Conservation (phyloP, 2,113 vertebrate genomes). For the Coreoperca whiteheadi region DNA sequence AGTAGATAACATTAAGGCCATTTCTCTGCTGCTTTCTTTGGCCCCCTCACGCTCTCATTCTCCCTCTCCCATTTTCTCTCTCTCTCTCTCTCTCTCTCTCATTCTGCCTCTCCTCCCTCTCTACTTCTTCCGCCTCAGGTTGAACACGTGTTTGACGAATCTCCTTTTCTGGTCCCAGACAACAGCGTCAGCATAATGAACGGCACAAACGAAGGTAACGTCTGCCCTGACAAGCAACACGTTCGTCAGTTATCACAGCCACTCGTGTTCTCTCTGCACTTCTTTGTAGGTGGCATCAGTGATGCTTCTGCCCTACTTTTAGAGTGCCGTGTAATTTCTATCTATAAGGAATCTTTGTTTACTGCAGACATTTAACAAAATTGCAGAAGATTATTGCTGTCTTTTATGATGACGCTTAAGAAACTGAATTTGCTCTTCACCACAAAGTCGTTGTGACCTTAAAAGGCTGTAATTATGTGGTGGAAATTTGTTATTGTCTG, state of each 20-base stretch:
- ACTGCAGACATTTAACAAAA: constrained; percentile 52
- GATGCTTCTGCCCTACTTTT: constrained; percentile 24
- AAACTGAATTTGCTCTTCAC: constrained; percentile 43
- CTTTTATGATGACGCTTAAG: constrained; percentile 62
- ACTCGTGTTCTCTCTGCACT: constrained; percentile 18
- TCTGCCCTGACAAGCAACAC: constrained; percentile 27
- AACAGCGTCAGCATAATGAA: constrained; percentile 94
- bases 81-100: background rate
- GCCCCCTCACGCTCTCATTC: background rate
- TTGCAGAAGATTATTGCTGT: constrained; percentile 49
- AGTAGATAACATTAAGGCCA: constrained; percentile 56
- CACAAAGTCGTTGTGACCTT: constrained; percentile 50
- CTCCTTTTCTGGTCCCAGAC: constrained; percentile 92
- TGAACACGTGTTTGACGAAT: constrained; percentile 90
- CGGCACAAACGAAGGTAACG: constrained; percentile 92
- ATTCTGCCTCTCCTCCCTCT: background rate
- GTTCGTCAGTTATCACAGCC: constrained; percentile 20
- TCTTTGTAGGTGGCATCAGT: constrained; percentile 29
- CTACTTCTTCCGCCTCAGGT: constrained; percentile 82
- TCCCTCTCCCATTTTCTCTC: background rate
- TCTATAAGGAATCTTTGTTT: constrained; percentile 32
- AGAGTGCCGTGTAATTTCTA: constrained; percentile 9
- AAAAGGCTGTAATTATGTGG: constrained; percentile 64
- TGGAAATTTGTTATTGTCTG: constrained; percentile 35
- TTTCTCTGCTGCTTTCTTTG: constrained; percentile 21